Conservation (phyloP, 2,113 vertebrate species). For the Aviceda subcristata region DNA sequence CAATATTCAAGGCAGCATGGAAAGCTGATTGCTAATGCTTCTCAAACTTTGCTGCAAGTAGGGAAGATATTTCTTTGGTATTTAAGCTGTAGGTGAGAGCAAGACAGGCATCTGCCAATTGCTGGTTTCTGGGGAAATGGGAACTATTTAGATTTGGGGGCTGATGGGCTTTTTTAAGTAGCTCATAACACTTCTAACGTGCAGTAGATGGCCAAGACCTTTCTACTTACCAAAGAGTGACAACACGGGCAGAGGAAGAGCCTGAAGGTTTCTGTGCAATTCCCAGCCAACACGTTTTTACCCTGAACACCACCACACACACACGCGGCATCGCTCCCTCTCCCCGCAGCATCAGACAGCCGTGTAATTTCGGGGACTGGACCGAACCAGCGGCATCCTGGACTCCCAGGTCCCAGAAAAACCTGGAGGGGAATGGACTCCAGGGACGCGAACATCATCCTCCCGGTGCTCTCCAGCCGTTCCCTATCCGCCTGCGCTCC, state of each 20-base stretch:
- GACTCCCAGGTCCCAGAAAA: not conserved
- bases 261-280: not conserved
- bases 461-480: not conserved
- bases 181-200: not conserved
- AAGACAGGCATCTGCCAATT: not conserved
- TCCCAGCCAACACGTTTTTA: not conserved
- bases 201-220: not conserved
- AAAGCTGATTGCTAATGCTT: not conserved
- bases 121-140: not conserved
- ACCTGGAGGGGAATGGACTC: not conserved
- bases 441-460: not conserved
- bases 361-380: fast-evolving
- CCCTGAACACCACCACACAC: not conserved
- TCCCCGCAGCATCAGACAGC: not conserved
- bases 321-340: fast-evolving
- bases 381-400: fast-evolving
- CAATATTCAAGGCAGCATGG: not conserved
- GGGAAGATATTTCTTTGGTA: not conserved
- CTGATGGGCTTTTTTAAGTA: not conserved
- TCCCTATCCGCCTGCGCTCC: not conserved
- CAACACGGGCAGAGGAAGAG: not conserved
- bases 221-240: not conserved
- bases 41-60: not conserved
- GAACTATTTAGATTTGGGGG: not conserved
- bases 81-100: not conserved